Evolutionary conservation across 2,888 invertebrate genomes (phyloP).

Genomic region (Cantharis rustica): DNA sequence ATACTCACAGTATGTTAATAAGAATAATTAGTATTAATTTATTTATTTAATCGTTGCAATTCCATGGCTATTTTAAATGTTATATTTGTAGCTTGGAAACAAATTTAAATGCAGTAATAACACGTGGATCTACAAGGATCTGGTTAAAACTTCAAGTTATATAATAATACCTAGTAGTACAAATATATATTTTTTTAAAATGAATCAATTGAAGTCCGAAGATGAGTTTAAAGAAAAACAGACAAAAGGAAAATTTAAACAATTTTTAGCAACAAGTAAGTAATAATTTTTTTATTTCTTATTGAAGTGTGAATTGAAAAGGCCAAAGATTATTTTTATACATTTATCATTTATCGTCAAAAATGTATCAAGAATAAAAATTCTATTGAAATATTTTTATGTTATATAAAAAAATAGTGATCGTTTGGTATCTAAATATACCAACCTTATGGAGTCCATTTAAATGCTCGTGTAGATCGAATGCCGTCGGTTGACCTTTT

Average conservation of each 20-base stretch:
- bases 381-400: too few relatives aligned
- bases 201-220: not conserved
- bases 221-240: not conserved
- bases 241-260: not conserved
- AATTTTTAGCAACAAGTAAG: conserved; percentile 11
- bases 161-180: too few relatives aligned
- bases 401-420: too few relatives aligned
- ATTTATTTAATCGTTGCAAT: not conserved
- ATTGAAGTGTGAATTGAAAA: too few relatives aligned
- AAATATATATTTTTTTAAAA: not conserved
- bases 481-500: too few relatives aligned
- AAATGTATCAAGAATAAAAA: too few relatives aligned
- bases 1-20: too few relatives aligned
- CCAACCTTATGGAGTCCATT: too few relatives aligned
- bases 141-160: not conserved
- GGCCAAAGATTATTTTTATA: too few relatives aligned
- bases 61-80: not conserved
- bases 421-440: too few relatives aligned
- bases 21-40: not conserved
- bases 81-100: not conserved
- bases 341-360: too few relatives aligned
- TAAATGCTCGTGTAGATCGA: too few relatives aligned
- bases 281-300: not conserved
- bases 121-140: not conserved
- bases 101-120: not conserved